These are phyloP conservation scores for Nicator chloris DNA, from an alignment of 2,113 vertebrate species.

Conservation along the genomic window DNA sequence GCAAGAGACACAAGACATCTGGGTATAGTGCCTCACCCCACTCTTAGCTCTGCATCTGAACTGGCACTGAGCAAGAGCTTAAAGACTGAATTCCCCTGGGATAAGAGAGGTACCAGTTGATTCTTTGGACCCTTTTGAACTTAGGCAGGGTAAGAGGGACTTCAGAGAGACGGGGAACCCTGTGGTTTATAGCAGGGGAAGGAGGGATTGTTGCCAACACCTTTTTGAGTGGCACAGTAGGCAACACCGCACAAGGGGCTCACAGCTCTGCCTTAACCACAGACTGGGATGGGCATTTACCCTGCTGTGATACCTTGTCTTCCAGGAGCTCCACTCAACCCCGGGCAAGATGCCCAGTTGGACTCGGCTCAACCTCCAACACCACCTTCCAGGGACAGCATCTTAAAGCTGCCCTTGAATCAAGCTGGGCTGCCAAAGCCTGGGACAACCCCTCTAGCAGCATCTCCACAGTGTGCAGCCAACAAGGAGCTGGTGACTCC, in stretches of 20 bases:
- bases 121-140: background rate
- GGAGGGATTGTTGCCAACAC: background rate
- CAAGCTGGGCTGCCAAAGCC: constrained; percentile 65
- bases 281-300: background rate
- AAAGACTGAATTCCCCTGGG: background rate
- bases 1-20: background rate
- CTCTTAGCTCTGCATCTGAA: background rate
- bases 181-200: background rate
- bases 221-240: background rate
- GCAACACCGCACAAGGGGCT: background rate
- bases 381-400: constrained; percentile 64
- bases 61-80: background rate
- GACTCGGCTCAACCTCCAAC: background rate
- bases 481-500: constrained; percentile 71
- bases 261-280: background rate
- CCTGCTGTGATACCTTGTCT: background rate
- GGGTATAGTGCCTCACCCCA: background rate
- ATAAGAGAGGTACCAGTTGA: background rate
- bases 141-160: background rate
- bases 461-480: constrained; percentile 75
- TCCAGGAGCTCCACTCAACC: constrained; percentile 58
- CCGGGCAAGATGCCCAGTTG: background rate
- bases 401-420: constrained; percentile 65
- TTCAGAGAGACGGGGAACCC: background rate
- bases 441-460: constrained; percentile 38